These are phyloP conservation scores for Keiferia lycopersicella DNA, from an alignment of 2,888 invertebrate genomes.

Conservation along the genomic window DNA sequence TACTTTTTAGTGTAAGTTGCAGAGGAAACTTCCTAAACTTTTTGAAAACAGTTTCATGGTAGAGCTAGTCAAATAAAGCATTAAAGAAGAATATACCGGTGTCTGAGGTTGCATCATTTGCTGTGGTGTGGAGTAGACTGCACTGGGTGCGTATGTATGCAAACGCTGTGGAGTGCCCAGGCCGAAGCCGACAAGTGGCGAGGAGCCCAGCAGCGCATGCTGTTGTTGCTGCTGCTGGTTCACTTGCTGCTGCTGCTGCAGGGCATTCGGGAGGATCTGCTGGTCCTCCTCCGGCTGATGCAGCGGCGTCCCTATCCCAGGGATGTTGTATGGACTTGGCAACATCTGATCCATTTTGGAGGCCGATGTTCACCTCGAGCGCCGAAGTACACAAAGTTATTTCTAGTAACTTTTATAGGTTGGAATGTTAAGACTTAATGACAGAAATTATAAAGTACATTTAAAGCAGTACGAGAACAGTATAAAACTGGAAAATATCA, in stretches of 20 bases:
- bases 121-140: conserved; percentile 89
- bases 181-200: conserved; percentile 82
- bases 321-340: conserved; percentile 94
- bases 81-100: conserved; percentile 83
- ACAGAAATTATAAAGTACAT: not conserved
- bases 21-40: no score
- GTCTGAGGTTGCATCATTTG: conserved; percentile 95
- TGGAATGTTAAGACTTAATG: not conserved
- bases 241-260: conserved; percentile 89
- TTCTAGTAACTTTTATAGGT: not conserved
- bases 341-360: conserved; percentile 93
- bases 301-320: conserved; percentile 93
- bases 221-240: conserved; percentile 81
- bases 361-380: not conserved
- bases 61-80: not conserved
- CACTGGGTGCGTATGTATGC: conserved; percentile 89
- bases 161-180: conserved; percentile 86
- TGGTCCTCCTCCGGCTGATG: conserved; percentile 96
- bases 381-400: not conserved
- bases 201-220: conserved; percentile 81
- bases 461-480: not conserved
- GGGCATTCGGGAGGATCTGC: conserved; percentile 91
- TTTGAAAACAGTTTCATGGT: no score
- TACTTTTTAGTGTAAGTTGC: no score
- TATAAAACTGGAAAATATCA: not conserved